Conservation (phyloP, 2,888 invertebrate species). For the Pilophorus perplexus region DNA sequence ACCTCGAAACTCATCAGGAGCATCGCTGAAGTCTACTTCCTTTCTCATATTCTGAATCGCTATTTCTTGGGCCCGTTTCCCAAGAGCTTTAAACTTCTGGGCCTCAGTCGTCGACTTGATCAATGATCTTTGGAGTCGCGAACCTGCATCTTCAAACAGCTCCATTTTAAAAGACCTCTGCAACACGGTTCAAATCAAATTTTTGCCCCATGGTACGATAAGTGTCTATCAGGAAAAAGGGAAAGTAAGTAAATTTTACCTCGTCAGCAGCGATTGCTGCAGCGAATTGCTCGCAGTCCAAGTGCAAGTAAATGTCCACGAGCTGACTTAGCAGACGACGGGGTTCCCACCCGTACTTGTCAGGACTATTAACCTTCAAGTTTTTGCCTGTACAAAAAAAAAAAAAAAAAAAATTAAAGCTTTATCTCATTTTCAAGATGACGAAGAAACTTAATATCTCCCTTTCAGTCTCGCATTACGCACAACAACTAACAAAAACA, state of each 20-base stretch:
- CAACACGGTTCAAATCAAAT: too few relatives aligned
- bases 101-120: conserved; percentile 78
- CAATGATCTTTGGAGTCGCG: conserved; percentile 72
- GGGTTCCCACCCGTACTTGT: conserved; percentile 97
- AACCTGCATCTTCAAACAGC: conserved; percentile 86
- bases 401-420: too few relatives aligned
- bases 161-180: conserved; percentile 91
- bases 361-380: conserved; percentile 77
- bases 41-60: conserved; percentile 71
- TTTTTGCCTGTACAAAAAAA: conserved; percentile 53
- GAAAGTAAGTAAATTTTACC: conserved; percentile 56
- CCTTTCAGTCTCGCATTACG: too few relatives aligned
- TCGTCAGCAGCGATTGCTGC: conserved; percentile 93
- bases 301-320: conserved; percentile 94
- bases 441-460: too few relatives aligned
- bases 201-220: too few relatives aligned
- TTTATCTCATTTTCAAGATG: too few relatives aligned
- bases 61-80: conserved; percentile 74
- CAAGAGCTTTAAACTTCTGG: conserved; percentile 76
- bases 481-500: too few relatives aligned
- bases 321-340: conserved; percentile 84
- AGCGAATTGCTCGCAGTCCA: conserved; percentile 88
- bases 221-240: too few relatives aligned
- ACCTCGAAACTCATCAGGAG: conserved; percentile 90
- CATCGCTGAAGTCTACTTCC: conserved; percentile 91